These are phyloP conservation scores for Jaculus jaculus DNA, from an alignment of 2,113 vertebrate genomes.

Conservation along the genomic window DNA sequence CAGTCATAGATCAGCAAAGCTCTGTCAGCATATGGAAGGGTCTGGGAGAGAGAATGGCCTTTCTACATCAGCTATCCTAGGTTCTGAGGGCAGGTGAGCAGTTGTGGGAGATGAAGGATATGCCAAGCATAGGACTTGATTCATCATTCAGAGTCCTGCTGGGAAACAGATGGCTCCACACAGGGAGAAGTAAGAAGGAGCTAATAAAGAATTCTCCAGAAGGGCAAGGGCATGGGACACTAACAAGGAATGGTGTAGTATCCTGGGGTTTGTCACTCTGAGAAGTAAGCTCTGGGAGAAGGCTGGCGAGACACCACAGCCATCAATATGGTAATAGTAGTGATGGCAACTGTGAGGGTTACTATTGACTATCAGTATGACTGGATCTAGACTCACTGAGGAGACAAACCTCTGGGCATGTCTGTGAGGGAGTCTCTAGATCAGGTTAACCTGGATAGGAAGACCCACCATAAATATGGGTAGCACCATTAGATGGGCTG, in stretches of 20 bases:
- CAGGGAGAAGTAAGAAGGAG: background rate
- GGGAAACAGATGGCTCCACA: constrained; percentile 50
- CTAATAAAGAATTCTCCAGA: constrained; percentile 45
- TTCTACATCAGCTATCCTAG: background rate
- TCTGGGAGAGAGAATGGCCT: background rate
- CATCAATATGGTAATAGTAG: background rate
- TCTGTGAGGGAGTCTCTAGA: background rate
- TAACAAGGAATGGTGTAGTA: background rate
- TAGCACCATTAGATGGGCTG: background rate
- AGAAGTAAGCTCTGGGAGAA: background rate
- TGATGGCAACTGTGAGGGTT: background rate
- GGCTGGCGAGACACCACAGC: background rate
- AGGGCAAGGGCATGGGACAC: constrained; percentile 6
- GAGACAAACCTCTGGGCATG: background rate
- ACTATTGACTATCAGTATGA: background rate
- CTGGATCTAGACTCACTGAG: background rate
- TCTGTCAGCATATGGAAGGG: background rate
- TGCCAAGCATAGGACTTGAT: background rate
- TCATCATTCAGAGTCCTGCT: constrained; percentile 42
- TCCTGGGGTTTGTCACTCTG: background rate
- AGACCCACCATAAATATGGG: background rate
- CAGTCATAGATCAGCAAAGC: background rate
- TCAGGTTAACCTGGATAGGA: background rate
- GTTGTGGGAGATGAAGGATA: background rate
- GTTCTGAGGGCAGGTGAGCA: background rate